These are phyloP conservation scores for Thrips palmi DNA, from an alignment of 1,140 invertebrate genomes.

Conservation along the genomic window DNA sequence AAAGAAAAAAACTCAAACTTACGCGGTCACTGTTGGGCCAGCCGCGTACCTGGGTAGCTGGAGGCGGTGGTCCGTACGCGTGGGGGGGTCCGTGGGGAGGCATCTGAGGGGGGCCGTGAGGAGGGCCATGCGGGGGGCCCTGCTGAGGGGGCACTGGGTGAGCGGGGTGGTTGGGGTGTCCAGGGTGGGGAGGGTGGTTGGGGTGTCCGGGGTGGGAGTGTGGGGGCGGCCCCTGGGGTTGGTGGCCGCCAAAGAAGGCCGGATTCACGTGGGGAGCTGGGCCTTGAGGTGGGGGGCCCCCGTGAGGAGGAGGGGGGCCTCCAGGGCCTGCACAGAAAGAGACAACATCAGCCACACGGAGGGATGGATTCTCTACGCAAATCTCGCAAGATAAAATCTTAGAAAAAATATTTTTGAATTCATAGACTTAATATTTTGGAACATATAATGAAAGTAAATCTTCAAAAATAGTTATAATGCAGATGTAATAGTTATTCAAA, in stretches of 20 bases:
- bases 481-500: too few species aligned
- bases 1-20: too few species aligned
- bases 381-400: not conserved
- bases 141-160: slow-evolving; percentile 28
- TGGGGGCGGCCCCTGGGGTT: slow-evolving; percentile 47
- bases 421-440: too few species aligned
- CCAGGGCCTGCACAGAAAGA: slow-evolving; percentile 24
- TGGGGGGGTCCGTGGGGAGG: slow-evolving; percentile 40
- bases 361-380: not conserved
- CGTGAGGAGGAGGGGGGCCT: slow-evolving; percentile 32
- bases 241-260: slow-evolving; percentile 85
- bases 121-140: slow-evolving; percentile 32
- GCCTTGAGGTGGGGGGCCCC: slow-evolving; percentile 30
- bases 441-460: too few species aligned
- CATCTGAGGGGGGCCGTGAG: slow-evolving; percentile 36
- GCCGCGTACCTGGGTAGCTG: slow-evolving; percentile 15
- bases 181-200: slow-evolving; percentile 32
- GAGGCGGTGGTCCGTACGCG: slow-evolving; percentile 32
- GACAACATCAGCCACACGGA: slow-evolving; percentile 8
- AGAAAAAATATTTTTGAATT: slow-evolving; percentile 10
- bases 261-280: slow-evolving; percentile 89
- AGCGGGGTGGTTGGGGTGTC: slow-evolving; percentile 34
- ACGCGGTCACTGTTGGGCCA: too few species aligned
- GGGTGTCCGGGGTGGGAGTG: slow-evolving; percentile 26
- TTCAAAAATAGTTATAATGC: too few species aligned